Evolutionary conservation across 2,113 vertebrate species (phyloP).

Genomic region (Furnarius figulus): DNA sequence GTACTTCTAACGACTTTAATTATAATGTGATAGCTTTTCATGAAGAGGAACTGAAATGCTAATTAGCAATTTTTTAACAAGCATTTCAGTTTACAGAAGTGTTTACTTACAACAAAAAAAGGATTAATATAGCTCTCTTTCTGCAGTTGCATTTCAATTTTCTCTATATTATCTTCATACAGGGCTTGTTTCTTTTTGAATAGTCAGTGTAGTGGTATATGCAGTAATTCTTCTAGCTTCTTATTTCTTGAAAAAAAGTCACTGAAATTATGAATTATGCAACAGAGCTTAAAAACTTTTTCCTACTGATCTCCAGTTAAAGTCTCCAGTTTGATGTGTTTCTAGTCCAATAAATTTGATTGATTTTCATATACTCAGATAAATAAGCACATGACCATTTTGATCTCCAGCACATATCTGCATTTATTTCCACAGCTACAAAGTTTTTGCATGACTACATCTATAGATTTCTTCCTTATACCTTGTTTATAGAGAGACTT

Average conservation of each 20-base stretch:
- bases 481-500: not conserved
- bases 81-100: not conserved
- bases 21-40: conserved; percentile 24
- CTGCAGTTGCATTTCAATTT: not conserved
- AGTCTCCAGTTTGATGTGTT: not conserved
- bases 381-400: not conserved
- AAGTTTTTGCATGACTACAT: not conserved
- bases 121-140: not conserved
- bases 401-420: not conserved
- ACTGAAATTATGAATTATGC: not conserved
- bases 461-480: not conserved
- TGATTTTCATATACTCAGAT: not conserved
- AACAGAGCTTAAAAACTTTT: not conserved
- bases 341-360: not conserved
- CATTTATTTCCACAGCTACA: not conserved
- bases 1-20: not conserved
- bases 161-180: not conserved
- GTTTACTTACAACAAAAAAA: not conserved
- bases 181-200: not conserved
- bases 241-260: not conserved
- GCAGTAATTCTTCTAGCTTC: not conserved
- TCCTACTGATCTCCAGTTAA: not conserved
- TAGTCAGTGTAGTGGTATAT: not conserved
- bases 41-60: not conserved
- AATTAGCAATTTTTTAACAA: not conserved